Evolutionary conservation across 2,113 vertebrate genomes (phyloP), one percentile per base, ranked within the genome.

Genomic region (Oreocharis arfaki): DNA sequence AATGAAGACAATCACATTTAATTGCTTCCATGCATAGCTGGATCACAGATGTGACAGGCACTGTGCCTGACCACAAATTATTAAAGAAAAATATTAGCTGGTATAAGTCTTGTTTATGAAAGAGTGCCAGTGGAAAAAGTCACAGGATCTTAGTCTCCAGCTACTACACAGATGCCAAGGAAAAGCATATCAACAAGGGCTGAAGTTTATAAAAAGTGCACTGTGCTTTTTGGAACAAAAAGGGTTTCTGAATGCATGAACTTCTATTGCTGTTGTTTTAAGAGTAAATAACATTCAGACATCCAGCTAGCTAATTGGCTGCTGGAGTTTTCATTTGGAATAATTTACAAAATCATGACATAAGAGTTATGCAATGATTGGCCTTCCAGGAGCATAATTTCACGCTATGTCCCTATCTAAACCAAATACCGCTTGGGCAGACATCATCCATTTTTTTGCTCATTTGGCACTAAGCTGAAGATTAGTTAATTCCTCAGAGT

Each of bases 71-170:
- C 89, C 87, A 93, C 80, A 93, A 88, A 95, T 93, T 87, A 94
- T 95, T 96, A 75, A 95, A 92, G 37, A 78, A 93, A 95, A 96
- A 95, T 14, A 92, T 95, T 94, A 96, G 49, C 56, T 92, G 73
- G 79, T 94, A 68, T 84, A 91, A 87, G 84, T 59, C 86, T 63
- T 95, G 88, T 74, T 96, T 93, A 83, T 90, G 78, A 96, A 96
- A 83, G 49, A 61, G 23, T 87, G 84, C 81, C 84, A 92, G 57
- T 91, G 73, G 92, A 92, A 93, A 96, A 97, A 95, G 80, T 95
- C 86, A 91, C 32, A 87, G 78, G 71, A 85, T 81, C 3, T 1
- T 93, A 85, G 87, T 90, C 75, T 95, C 85, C 87, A 77, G 64
- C 90, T 94, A 93, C 79, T 75, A 56, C 12, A 56, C 8, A 80